These are phyloP conservation scores for Malurus alboscapulatus DNA, from an alignment of 2,113 vertebrate genomes.

Conservation along the genomic window DNA sequence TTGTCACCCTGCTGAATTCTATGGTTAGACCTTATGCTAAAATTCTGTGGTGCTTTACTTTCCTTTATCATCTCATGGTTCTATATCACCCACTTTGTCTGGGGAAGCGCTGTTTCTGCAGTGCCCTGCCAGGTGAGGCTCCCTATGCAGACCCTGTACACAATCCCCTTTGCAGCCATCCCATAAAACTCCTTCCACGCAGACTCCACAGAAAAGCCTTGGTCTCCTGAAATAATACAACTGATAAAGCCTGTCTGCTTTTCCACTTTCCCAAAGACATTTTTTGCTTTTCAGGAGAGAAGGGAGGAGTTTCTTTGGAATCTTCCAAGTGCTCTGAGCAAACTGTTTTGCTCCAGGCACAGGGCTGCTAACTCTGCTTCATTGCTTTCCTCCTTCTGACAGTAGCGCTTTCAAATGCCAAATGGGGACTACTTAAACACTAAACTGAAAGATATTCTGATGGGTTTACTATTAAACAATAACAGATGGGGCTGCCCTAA, in stretches of 20 bases:
- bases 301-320: slow-evolving; percentile 40
- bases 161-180: not conserved
- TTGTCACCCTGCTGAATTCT: not conserved
- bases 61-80: not conserved
- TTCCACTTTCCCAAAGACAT: not conserved
- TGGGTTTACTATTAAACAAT: slow-evolving; percentile 64
- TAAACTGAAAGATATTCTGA: slow-evolving; percentile 63
- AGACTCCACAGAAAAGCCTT: not conserved
- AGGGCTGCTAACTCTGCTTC: slow-evolving; percentile 8
- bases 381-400: not conserved
- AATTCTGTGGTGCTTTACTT: not conserved
- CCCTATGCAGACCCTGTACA: not conserved
- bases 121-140: not conserved
- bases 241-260: not conserved
- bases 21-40: not conserved
- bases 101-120: not conserved
- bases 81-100: not conserved
- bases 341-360: not conserved
- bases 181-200: not conserved
- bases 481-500: slow-evolving; percentile 72
- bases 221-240: not conserved
- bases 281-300: slow-evolving; percentile 52
- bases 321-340: not conserved
- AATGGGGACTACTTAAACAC: slow-evolving; percentile 48
- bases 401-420: slow-evolving; percentile 57